Conservation (phyloP, 2,113 vertebrate genomes). For the Lophochroa leadbeateri region DNA sequence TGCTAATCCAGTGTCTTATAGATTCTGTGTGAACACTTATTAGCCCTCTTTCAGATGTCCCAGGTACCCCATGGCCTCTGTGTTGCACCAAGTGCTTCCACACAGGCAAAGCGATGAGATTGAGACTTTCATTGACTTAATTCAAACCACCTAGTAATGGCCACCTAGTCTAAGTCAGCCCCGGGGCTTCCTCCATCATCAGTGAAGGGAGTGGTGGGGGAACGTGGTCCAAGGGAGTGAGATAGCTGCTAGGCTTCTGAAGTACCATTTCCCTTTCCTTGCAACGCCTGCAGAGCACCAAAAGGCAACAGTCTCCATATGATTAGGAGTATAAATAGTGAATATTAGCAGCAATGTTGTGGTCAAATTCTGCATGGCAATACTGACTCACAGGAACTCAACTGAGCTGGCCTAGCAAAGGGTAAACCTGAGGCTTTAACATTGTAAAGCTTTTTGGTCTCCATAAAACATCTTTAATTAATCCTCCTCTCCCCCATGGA, state of each 20-base stretch:
- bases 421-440: not conserved
- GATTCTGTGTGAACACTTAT: not conserved
- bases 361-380: not conserved
- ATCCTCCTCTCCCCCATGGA: not conserved
- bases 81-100: not conserved
- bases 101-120: not conserved
- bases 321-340: not conserved
- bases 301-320: not conserved
- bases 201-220: not conserved
- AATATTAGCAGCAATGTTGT: not conserved
- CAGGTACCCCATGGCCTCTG: not conserved
- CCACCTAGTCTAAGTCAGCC: not conserved
- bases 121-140: not conserved
- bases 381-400: not conserved
- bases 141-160: not conserved
- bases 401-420: not conserved
- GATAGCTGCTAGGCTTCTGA: not conserved
- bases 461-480: not conserved
- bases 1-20: not conserved
- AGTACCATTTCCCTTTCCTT: not conserved
- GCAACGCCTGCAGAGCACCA: accelerated
- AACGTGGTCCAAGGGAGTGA: accelerated
- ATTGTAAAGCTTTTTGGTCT: not conserved
- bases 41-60: not conserved
- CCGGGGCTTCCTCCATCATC: not conserved